These are phyloP conservation scores for Ctenochaetus hawaiiensis DNA, from an alignment of 2,797 vertebrate species.

Conservation along the genomic window DNA sequence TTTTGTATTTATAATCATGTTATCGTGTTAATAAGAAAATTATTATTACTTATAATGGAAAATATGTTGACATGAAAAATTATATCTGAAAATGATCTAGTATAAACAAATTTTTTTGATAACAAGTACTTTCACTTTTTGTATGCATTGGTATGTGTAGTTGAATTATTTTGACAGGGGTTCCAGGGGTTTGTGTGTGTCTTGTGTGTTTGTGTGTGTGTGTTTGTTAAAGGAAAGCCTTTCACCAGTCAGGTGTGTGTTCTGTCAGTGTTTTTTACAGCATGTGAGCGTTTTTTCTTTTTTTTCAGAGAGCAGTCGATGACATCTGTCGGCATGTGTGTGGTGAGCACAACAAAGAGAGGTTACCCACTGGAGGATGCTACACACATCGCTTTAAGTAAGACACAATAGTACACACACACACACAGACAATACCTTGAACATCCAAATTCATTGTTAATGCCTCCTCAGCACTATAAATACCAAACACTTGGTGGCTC, in stretches of 20 bases:
- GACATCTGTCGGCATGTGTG: constrained; percentile 93
- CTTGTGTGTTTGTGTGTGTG: neutral
- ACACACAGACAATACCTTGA: too few species aligned
- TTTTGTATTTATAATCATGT: neutral
- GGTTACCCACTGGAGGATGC: constrained; percentile 96
- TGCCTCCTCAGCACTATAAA: neutral
- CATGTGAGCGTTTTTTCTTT: constrained; percentile 6
- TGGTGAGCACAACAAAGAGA: constrained; percentile 93
- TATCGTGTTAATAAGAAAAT: too few species aligned
- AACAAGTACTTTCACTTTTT: too few species aligned
- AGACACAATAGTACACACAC: constrained; percentile 63
- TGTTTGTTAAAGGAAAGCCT: neutral
- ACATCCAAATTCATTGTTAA: neutral
- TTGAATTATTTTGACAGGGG: too few species aligned
- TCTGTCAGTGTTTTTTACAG: neutral
- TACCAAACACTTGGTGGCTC: neutral
- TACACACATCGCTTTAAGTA: constrained; percentile 97
- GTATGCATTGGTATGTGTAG: too few species aligned
- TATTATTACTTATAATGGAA: neutral
- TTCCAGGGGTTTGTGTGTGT: neutral
- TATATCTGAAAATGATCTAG: too few species aligned
- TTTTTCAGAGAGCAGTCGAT: constrained; percentile 92
- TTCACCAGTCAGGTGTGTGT: neutral
- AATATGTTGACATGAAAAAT: neutral
- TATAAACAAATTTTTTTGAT: too few species aligned